Evolutionary conservation across 1,140 invertebrate species (phyloP).

Genomic region (Oryzaephilus surinamensis): DNA sequence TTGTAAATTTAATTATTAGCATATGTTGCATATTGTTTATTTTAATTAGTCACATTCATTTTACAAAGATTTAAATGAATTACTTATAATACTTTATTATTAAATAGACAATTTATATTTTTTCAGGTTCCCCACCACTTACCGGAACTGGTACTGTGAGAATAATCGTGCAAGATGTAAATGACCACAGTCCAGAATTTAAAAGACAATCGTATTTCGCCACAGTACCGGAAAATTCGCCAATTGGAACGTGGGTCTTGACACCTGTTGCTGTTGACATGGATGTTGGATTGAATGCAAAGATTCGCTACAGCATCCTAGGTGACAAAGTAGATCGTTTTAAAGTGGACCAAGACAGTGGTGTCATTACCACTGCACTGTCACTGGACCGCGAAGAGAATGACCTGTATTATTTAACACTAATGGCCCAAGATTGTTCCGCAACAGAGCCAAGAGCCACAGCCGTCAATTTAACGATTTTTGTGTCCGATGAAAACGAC

Average conservation of each 20-base stretch:
- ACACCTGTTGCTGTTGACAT: slow-evolving; percentile 65
- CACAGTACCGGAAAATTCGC: slow-evolving; percentile 65
- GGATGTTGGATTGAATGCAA: slow-evolving; percentile 73
- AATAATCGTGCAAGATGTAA: slow-evolving; percentile 85
- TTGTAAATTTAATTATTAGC: no score
- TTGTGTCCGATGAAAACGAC: slow-evolving; percentile 75
- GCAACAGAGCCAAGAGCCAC: slow-evolving; percentile 66
- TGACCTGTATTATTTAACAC: slow-evolving; percentile 62
- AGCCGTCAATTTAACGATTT: slow-evolving; percentile 71
- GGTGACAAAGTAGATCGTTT: slow-evolving; percentile 62
- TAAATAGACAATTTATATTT: no score
- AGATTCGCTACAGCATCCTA: slow-evolving; percentile 69
- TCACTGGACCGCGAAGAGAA: slow-evolving; percentile 71
- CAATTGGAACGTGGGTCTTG: slow-evolving; percentile 58
- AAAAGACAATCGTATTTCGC: slow-evolving; percentile 67
- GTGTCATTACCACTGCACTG: slow-evolving; percentile 59
- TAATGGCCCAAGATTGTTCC: slow-evolving; percentile 80
- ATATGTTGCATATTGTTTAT: no score
- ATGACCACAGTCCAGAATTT: slow-evolving; percentile 84
- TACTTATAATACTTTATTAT: no score
- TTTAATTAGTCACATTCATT: no score
- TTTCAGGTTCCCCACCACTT: slow-evolving; percentile 73
- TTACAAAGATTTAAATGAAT: no score
- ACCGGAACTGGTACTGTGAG: slow-evolving; percentile 79
- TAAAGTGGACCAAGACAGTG: slow-evolving; percentile 59